Base-by-base conservation (phyloP, 1,140 invertebrate genomes). In the Musca vetustissima region DNA sequence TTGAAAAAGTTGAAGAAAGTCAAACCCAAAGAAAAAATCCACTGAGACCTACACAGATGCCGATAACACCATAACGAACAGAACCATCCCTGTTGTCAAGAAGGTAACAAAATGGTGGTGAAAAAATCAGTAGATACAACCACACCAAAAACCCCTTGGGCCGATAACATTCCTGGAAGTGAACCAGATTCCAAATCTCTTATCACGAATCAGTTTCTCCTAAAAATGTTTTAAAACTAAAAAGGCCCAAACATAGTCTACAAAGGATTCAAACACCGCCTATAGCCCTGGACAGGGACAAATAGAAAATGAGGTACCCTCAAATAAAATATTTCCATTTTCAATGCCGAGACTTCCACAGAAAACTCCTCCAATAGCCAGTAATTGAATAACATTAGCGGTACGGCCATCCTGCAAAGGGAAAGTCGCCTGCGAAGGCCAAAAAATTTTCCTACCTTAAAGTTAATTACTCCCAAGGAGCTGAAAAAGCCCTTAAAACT, bases 191-290 rank as follows among this genome's bases (percentile, higher is more conserved):
- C 36, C 36, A 61, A 59, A 13, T 25, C 21, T 17, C 14, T 25
- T 13, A 36, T 55, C 0, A 50, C 48, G 14, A 61, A 69, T 36
- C 22, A 49, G 2, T 52, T 2, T 67, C 70, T 32, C 28, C 68
- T 0, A 71, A 70, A n/a, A 83, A 78, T 72, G 84, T 87, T 71
- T 89, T 88, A 2, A 88, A 86, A 82, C 72, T 90, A 21, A 84
- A 85, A 15, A 78, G 89, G 52, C 89, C 88, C 8, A 86, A 85
- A 64, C 85, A 19, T 86, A 85, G 72, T 85, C 84, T 28, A 81
- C 74, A 67, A 82, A 83, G 47, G 80, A 81, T 8, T 32, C 59
- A 1, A 53, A 66, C 49, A 28, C 53, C 6, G 48, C 6, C n/a
- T 13, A 24, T 15, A 19, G 43, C 21, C 15, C 59, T 7, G 64